phyloP scores from a whole-genome alignment of 2,797 vertebrate genomes.

The Alectoris magna region DNA sequence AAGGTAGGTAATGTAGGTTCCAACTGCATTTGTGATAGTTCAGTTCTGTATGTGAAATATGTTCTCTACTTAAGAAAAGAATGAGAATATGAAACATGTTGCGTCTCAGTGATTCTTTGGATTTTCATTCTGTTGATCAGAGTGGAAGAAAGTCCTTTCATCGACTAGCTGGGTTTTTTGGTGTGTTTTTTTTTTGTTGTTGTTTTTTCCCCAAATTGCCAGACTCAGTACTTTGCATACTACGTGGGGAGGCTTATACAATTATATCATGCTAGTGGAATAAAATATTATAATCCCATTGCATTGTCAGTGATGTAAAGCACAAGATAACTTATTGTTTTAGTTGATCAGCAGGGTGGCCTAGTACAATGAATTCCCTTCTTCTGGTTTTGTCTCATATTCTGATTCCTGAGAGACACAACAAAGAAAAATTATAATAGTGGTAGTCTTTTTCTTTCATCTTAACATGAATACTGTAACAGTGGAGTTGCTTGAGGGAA shows the following conservation, averaged over 20 bases:
- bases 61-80: not conserved
- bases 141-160: slow-evolving; percentile 4
- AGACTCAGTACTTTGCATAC: not conserved
- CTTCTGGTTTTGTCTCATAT: slow-evolving; percentile 47
- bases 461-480: slow-evolving; percentile 16
- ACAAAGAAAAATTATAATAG: slow-evolving; percentile 49
- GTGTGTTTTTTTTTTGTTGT: not conserved
- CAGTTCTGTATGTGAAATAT: not conserved
- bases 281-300: slow-evolving; percentile 51
- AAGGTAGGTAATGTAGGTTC: slow-evolving; percentile 18
- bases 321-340: slow-evolving; percentile 42
- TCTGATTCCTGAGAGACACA: slow-evolving; percentile 55
- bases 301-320: slow-evolving; percentile 58
- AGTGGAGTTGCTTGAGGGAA: not conserved
- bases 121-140: not conserved
- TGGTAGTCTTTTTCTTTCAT: slow-evolving; percentile 11
- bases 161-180: not conserved
- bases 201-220: not conserved
- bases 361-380: slow-evolving; percentile 32
- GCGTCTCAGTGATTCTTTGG: slow-evolving; percentile 6
- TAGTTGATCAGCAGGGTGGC: slow-evolving; percentile 65
- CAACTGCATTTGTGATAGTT: not conserved
- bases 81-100: slow-evolving; percentile 8
- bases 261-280: slow-evolving; percentile 57
- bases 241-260: slow-evolving; percentile 7